Base-by-base conservation (phyloP, 2,888 invertebrate genomes). In the Onchidella celtica region DNA sequence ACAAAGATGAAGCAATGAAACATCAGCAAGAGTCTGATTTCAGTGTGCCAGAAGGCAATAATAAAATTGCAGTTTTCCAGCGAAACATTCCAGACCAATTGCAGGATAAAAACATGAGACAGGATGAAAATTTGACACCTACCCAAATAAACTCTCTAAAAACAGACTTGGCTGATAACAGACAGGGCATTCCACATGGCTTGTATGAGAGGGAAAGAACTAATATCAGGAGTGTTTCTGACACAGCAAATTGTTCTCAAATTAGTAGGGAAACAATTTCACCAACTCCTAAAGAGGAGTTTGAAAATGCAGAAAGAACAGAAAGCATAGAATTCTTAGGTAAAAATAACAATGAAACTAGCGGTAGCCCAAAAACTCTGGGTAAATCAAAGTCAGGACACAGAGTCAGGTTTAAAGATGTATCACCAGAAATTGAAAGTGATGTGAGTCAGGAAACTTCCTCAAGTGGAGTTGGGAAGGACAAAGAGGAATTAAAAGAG, bases 341-440 rank as follows among this genome's bases (percentile, higher is more conserved):
- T 21, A 63, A 38, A 63, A 40, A 75, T 21, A 34, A 21, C n/a
- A 11, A 21, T 55, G 29, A 47, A 9, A 32, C 21, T 27, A 29
- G 9, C n/a, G 36, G 38, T 47, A 47, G 47, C 36, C 27, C 36
- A 1, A 73, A 73, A 47, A 59, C 27, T 9, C 17, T 40, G 36
- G 63, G 47, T 40, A 79, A 72, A 63, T 36, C 75, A n/a, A 81
- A 81, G 36, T 47, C 63, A 75, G 76, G 76, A 36, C 82, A 82
- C 11, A 82, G 84, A 36, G 84, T 84, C 27, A 78, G 84, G 47
- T 84, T 84, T 68, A 84, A 82, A 66, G 84, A 76, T 65, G 36
- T 80, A 2, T 63, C 73, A 14, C 77, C 79, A 32, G 84, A 80
- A 6, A 65, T 61, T 0, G 80, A 84, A n/a, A 69, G 70, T n/a